phyloP scores from a whole-genome alignment of 2,797 vertebrate species.

The Triplophysa yarkandensis region DNA sequence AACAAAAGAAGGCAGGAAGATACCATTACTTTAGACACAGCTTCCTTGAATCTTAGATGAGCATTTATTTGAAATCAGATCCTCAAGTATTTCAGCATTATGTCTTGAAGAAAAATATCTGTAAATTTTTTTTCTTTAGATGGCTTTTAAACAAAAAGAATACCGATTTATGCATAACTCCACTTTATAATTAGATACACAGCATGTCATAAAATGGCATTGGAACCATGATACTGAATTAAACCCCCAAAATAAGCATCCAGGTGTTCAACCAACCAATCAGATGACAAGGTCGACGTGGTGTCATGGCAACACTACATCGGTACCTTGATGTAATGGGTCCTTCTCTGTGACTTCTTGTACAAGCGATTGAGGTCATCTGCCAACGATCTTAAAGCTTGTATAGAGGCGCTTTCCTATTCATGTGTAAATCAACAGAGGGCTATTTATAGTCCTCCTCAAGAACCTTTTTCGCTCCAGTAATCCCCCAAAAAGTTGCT shows the following conservation, averaged over 20 bases:
- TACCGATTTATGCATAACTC: too few species aligned
- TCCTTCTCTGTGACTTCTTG: background rate
- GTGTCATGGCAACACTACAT: conserved; percentile 41
- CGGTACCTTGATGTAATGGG: conserved; percentile 21
- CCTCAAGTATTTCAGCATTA: background rate
- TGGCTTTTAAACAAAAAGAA: background rate
- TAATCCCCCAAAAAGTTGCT: conserved; percentile 41
- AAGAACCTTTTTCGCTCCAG: conserved; percentile 48
- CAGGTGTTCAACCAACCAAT: conserved; percentile 25
- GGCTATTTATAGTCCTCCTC: conserved; percentile 49
- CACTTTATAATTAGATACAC: background rate
- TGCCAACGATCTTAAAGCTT: conserved; percentile 12
- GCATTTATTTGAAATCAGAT: conserved; percentile 19
- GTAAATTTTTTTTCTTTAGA: background rate
- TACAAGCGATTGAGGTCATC: background rate
- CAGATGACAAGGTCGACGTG: background rate
- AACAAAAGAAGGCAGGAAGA: too few species aligned
- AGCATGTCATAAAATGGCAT: background rate
- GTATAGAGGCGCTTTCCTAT: background rate
- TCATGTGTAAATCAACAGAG: conserved; percentile 16
- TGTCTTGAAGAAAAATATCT: background rate
- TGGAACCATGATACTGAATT: too few species aligned
- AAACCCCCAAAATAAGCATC: conserved; percentile 4
- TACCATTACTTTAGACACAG: too few species aligned
- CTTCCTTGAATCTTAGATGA: conserved; percentile 15